These are phyloP conservation scores for Agapetus fuscipes DNA, from an alignment of 2,888 invertebrate species.

Conservation along the genomic window DNA sequence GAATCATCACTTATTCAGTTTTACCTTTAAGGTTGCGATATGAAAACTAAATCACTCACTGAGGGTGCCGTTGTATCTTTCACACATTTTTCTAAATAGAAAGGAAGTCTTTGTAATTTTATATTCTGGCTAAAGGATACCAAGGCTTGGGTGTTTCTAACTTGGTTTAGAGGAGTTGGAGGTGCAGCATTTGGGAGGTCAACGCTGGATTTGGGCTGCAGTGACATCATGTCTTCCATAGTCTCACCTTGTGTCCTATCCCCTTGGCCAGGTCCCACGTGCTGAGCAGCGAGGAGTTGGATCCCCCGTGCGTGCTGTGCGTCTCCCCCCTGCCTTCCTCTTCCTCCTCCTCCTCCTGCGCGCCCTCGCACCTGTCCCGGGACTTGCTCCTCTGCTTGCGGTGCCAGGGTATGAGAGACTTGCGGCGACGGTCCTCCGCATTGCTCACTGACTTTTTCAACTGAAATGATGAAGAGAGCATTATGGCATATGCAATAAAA, in stretches of 20 bases:
- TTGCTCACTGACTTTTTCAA: slow-evolving; percentile 78
- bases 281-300: slow-evolving; percentile 17
- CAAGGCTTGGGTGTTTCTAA: too few species aligned
- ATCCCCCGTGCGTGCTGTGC: slow-evolving; percentile 6
- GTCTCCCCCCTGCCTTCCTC: slow-evolving; percentile 7
- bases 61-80: too few species aligned
- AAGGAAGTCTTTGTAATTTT: too few species aligned
- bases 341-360: slow-evolving; percentile 23
- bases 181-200: too few species aligned
- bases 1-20: too few species aligned
- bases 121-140: too few species aligned
- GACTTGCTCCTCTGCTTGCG: slow-evolving; percentile 63
- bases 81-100: too few species aligned
- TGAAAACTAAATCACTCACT: too few species aligned
- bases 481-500: background rate
- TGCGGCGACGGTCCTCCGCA: slow-evolving; percentile 80
- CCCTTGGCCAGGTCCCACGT: slow-evolving; percentile 18
- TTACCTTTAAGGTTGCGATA: too few species aligned
- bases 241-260: slow-evolving; percentile 15
- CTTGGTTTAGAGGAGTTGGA: too few species aligned
- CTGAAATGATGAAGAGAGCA: slow-evolving; percentile 32
- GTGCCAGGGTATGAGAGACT: slow-evolving; percentile 84
- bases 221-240: too few species aligned
- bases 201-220: too few species aligned
- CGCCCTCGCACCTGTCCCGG: slow-evolving; percentile 40